Evolutionary conservation across 2,797 vertebrate genomes (phyloP).

Genomic region (Vultur gryphus): DNA sequence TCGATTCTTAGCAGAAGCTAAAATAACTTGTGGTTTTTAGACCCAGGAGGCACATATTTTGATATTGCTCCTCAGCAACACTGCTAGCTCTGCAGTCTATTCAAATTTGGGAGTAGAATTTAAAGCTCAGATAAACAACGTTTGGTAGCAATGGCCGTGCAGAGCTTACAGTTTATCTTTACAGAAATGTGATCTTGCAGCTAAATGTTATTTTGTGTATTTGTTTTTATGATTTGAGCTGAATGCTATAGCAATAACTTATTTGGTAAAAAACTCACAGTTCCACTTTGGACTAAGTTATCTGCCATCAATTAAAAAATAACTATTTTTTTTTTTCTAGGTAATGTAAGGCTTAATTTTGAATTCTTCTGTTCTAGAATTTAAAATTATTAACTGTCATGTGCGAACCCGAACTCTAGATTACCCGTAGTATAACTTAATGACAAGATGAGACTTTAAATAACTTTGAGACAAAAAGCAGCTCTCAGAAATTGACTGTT

Average conservation of each 20-base stretch:
- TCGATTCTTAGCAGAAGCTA: conserved; percentile 44
- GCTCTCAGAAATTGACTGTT: neutral
- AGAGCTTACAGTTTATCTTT: conserved; percentile 29
- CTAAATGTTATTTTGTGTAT: neutral
- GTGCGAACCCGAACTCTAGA: neutral
- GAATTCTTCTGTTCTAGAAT: neutral
- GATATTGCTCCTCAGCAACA: conserved; percentile 56
- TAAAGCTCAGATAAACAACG: conserved; percentile 39
- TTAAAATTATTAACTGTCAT: neutral
- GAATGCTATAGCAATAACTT: neutral
- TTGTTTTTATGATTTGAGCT: conserved; percentile 10
- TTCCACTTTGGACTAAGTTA: neutral
- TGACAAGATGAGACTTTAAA: conserved; percentile 23
- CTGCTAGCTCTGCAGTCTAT: conserved; percentile 40
- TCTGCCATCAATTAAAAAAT: neutral
- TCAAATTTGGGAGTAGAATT: conserved; percentile 56
- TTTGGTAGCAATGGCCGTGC: conserved; percentile 25
- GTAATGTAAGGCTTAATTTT: neutral
- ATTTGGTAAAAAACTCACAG: neutral
- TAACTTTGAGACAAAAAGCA: conserved; percentile 30
- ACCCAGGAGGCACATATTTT: conserved; percentile 52
- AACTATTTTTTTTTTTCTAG: neutral
- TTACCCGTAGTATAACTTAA: neutral
- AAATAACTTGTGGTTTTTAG: conserved; percentile 47
- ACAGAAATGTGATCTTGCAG: conserved; percentile 9